Evolutionary conservation across 2,888 invertebrate genomes (phyloP), one percentile per base, ranked within the genome.

Genomic region (Tipula unca): DNA sequence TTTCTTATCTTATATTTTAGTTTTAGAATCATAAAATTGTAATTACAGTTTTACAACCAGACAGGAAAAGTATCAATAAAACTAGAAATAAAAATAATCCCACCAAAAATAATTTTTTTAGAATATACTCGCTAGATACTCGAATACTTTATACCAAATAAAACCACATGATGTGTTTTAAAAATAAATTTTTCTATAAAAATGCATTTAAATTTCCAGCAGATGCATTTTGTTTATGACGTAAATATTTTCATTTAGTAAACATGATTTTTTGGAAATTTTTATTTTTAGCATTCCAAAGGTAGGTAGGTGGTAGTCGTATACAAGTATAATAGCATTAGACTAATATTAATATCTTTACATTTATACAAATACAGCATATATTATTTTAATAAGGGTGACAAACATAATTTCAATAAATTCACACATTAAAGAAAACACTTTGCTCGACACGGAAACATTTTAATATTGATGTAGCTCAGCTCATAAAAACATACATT

Each of bases 281-380:
- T 48, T 69, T 69, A 69, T 69, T 69, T 69, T 69, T 69, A 69
- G 69, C 69, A 69, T 69, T 48, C n/a, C n/a, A 48, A n/a, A n/a
- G 8, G 0, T 42, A 42, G n/a, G n/a, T n/a, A n/a, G n/a, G n/a
- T 42, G 13, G 20, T 48, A 17, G 5, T n/a, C 20, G 17, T 48
- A 48, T n/a, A n/a, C n/a, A n/a, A n/a, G 0, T 17, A 0, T 17
- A 48, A 32, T 6, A 32, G 32, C 32, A 17, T 48, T 17, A 69
- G 10, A 20, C 48, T 48, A 4, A 3, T 48, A 48, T 48, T 48
- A 48, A 48, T n/a, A n/a, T 48, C 48, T 69, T 17, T 10, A 69
- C 25, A 69, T 25, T 69, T 25, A 25, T 25, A 69, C 6, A 69
- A 69, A 69, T 69, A 69, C 25, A 25, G 10, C 69, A 3, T 25